Evolutionary conservation across 2,888 invertebrate species (phyloP).

Genomic region (Unio pictorum): DNA sequence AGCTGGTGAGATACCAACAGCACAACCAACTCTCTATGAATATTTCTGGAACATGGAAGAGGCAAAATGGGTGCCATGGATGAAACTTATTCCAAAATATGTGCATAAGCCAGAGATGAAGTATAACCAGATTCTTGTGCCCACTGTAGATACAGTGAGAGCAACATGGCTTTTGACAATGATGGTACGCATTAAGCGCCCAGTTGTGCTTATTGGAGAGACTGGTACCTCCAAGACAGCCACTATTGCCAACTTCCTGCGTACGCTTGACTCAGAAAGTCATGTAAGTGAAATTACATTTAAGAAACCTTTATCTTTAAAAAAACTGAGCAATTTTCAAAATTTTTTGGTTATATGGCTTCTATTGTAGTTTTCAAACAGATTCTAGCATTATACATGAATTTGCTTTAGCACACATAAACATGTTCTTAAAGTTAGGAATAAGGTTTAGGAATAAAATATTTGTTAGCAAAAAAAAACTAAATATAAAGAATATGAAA

Average conservation of each 20-base stretch:
- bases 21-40: constrained; percentile 83
- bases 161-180: constrained; percentile 83
- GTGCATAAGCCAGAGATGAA: constrained; percentile 80
- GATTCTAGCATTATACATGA: too few species aligned
- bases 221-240: constrained; percentile 95
- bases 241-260: constrained; percentile 86
- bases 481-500: too few species aligned
- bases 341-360: not conserved
- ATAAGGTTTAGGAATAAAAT: not conserved
- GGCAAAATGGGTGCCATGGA: constrained; percentile 88
- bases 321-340: too few species aligned
- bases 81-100: constrained; percentile 84
- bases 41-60: constrained; percentile 82
- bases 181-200: constrained; percentile 82
- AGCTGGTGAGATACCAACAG: constrained; percentile 82
- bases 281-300: constrained; percentile 73
- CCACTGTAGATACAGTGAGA: constrained; percentile 89
- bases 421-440: too few species aligned
- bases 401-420: too few species aligned
- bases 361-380: too few species aligned
- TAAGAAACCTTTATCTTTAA: too few species aligned
- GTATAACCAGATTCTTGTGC: constrained; percentile 89
- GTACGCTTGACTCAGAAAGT: constrained; percentile 76
- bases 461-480: not conserved
- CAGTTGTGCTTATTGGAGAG: constrained; percentile 89